Evolutionary conservation across 1,140 invertebrate species (phyloP).

Genomic region (Leptinotarsa texana): DNA sequence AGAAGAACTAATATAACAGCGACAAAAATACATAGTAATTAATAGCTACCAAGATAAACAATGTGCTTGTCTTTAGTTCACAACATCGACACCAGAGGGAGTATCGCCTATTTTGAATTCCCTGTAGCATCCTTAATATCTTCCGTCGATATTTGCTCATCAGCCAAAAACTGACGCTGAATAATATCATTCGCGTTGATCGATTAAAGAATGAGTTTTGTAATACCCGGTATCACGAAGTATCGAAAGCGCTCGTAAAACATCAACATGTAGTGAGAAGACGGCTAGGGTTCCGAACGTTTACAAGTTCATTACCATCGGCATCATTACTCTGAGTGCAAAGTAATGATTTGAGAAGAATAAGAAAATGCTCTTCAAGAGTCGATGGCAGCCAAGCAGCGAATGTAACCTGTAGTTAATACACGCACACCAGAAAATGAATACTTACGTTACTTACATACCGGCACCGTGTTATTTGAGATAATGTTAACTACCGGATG

Average conservation of each 20-base stretch:
- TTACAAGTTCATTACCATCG: slow-evolving; percentile 5
- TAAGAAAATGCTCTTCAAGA: not conserved
- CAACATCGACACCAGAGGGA: too few species aligned
- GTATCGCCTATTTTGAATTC: too few species aligned
- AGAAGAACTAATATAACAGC: too few species aligned
- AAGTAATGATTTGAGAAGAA: slow-evolving; percentile 5
- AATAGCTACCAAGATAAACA: too few species aligned
- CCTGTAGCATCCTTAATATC: too few species aligned
- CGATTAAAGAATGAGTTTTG: not conserved
- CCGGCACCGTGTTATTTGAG: slow-evolving; percentile 9
- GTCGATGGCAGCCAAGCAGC: not conserved
- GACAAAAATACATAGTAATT: too few species aligned
- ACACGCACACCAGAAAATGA: slow-evolving; percentile 19
- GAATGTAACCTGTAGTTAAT: slow-evolving; percentile 11
- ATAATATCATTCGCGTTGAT: too few species aligned
- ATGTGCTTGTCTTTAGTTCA: too few species aligned
- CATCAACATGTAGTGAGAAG: not conserved
- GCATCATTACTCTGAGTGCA: not conserved
- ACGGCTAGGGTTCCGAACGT: not conserved
- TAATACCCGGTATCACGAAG: not conserved
- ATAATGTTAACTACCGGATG: slow-evolving; percentile 19
- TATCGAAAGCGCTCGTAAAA: not conserved
- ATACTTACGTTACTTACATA: slow-evolving; percentile 2
- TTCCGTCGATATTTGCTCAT: too few species aligned
- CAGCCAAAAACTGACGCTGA: too few species aligned